These are phyloP conservation scores for Crioceris asparagi DNA, from an alignment of 2,888 invertebrate species.

Conservation along the genomic window DNA sequence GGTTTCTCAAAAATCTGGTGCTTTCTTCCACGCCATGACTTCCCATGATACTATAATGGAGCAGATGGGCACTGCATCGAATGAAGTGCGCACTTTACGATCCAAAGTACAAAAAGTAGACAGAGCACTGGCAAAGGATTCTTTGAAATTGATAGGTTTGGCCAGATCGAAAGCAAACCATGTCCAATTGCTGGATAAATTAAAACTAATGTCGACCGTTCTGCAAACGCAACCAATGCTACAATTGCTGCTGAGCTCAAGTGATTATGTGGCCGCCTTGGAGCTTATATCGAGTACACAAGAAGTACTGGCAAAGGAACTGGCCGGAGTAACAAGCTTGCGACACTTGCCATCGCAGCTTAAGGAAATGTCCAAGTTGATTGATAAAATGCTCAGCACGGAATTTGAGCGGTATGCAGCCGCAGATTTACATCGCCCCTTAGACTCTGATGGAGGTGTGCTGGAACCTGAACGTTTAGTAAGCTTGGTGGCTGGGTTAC, in stretches of 20 bases:
- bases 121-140: constrained; percentile 65
- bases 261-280: constrained; percentile 94
- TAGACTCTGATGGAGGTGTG: constrained; percentile 47
- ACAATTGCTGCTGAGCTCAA: constrained; percentile 85
- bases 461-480: constrained; percentile 67
- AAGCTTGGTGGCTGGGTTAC: constrained; percentile 67
- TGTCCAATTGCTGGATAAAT: constrained; percentile 54
- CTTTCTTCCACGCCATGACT: constrained; percentile 97
- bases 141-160: constrained; percentile 64
- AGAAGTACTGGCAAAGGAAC: constrained; percentile 80
- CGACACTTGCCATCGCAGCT: constrained; percentile 92
- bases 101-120: constrained; percentile 69
- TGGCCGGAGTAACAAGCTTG: constrained; percentile 84
- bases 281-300: constrained; percentile 95
- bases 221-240: constrained; percentile 97
- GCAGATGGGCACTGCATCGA: constrained; percentile 76
- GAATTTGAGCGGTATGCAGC: constrained; percentile 91
- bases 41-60: constrained; percentile 97
- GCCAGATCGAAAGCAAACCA: constrained; percentile 57
- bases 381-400: constrained; percentile 92
- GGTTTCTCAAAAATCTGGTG: constrained; percentile 88
- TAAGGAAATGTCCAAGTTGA: constrained; percentile 88
- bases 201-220: constrained; percentile 88
- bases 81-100: constrained; percentile 62
- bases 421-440: constrained; percentile 80